These are phyloP conservation scores for Thaumatotibia leucotreta DNA, from an alignment of 1,140 invertebrate genomes.

Conservation along the genomic window DNA sequence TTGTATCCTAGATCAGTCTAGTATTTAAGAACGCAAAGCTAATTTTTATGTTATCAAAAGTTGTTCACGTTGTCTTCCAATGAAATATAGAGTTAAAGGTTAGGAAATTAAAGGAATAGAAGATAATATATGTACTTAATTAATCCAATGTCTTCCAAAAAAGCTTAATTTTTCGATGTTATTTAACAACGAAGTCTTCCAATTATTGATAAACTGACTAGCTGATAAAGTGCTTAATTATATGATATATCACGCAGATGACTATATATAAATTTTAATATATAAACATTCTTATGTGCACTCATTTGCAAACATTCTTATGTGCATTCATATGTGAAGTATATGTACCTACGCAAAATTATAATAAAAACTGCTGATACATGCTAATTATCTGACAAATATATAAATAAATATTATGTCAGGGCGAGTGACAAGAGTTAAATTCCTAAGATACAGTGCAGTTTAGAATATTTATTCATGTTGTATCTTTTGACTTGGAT, in stretches of 20 bases:
- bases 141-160: constrained; percentile 59
- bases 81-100: neutral
- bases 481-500: no score
- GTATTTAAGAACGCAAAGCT: constrained; percentile 16
- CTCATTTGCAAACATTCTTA: no score
- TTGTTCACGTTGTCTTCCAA: constrained; percentile 34
- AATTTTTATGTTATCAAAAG: neutral
- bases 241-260: neutral
- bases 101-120: constrained; percentile 1
- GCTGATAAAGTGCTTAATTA: neutral
- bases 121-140: constrained; percentile 11
- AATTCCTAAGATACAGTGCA: neutral
- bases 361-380: neutral
- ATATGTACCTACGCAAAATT: no score
- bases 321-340: no score
- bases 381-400: neutral
- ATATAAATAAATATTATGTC: no score
- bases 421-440: no score
- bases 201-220: constrained; percentile 27
- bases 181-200: constrained; percentile 72
- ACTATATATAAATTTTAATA: neutral
- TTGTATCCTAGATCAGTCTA: constrained; percentile 32
- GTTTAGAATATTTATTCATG: neutral
- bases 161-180: constrained; percentile 31
- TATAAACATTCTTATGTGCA: no score